Evolutionary conservation across 1,140 invertebrate species (phyloP).

Genomic region (Aplysia californica): DNA sequence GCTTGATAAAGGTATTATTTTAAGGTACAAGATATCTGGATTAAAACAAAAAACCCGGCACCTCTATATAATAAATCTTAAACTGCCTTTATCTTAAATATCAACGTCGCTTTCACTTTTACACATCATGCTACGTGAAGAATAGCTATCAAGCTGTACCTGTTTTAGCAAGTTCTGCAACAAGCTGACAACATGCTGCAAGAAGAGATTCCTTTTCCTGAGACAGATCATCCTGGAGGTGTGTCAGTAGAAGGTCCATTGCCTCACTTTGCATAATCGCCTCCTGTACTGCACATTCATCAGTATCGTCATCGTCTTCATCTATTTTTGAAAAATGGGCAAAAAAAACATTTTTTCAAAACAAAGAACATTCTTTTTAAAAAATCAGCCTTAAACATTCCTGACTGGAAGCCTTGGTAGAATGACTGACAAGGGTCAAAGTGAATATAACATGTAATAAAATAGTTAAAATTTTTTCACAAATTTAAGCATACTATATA

Average conservation of each 20-base stretch:
- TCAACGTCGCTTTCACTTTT: no score
- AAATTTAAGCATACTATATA: no score
- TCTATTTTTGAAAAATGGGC: not conserved
- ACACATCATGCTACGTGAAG: no score
- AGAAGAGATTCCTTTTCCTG: slow-evolving; percentile 14
- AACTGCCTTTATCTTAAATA: no score
- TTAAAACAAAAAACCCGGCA: no score
- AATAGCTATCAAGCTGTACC: slow-evolving; percentile 56
- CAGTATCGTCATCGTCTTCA: slow-evolving; percentile 33
- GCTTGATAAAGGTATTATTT: no score
- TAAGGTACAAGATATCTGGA: no score
- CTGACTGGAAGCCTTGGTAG: no score
- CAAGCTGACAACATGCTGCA: slow-evolving; percentile 53
- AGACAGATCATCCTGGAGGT: slow-evolving; percentile 24
- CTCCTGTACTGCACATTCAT: slow-evolving; percentile 37
- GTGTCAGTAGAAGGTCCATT: slow-evolving; percentile 39
- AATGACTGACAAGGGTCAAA: no score
- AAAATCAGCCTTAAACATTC: not conserved
- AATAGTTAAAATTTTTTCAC: no score
- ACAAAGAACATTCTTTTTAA: not conserved
- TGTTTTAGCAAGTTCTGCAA: slow-evolving; percentile 66
- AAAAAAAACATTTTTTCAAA: not conserved
- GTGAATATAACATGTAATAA: no score
- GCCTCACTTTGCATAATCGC: slow-evolving; percentile 37
- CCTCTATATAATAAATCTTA: no score